These are phyloP conservation scores for Napeogenes inachia DNA, from an alignment of 2,888 invertebrate species.

Conservation along the genomic window DNA sequence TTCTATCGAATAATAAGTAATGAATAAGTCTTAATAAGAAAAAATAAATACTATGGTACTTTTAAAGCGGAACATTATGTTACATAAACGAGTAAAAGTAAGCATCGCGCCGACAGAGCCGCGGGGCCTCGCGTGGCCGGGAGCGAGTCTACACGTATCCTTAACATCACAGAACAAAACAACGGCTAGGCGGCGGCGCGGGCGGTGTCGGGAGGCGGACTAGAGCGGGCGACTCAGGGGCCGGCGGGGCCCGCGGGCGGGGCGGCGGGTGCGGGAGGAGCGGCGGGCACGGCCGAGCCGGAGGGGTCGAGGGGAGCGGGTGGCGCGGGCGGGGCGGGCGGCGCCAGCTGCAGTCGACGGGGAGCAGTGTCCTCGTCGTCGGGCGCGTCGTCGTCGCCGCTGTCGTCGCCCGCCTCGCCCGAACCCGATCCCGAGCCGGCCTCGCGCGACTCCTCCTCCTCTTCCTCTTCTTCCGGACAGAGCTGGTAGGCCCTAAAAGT, in stretches of 20 bases:
- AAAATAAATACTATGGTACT: slow-evolving; percentile 70
- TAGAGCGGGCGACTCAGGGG: slow-evolving; percentile 36
- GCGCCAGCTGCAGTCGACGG: slow-evolving; percentile 32
- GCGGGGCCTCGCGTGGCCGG: slow-evolving; percentile 19
- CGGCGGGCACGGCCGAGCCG: slow-evolving; percentile 30
- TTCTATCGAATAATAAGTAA: slow-evolving; percentile 49
- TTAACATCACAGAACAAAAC: slow-evolving; percentile 70
- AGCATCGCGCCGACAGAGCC: slow-evolving; percentile 33
- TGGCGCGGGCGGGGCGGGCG: slow-evolving; percentile 36
- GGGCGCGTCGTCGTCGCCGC: slow-evolving; percentile 41
- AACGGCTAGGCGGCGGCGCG: slow-evolving; percentile 51
- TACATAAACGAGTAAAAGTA: slow-evolving; percentile 49
- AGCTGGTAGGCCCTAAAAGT: slow-evolving; percentile 63
- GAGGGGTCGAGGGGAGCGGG: slow-evolving; percentile 33
- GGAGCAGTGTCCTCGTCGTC: slow-evolving; percentile 43
- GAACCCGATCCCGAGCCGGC: slow-evolving; percentile 50
- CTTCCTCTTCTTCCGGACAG: slow-evolving; percentile 72
- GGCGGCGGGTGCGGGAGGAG: slow-evolving; percentile 34
- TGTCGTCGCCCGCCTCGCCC: slow-evolving; percentile 43
- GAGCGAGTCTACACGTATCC: slow-evolving; percentile 40
- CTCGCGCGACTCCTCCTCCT: slow-evolving; percentile 62
- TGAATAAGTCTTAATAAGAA: slow-evolving; percentile 45
- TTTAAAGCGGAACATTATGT: slow-evolving; percentile 65
- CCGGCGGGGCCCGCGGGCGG: slow-evolving; percentile 36
- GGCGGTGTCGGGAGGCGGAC: slow-evolving; percentile 24